Base-by-base conservation (phyloP, 2,888 invertebrate species). In the Pammene fasciana region DNA sequence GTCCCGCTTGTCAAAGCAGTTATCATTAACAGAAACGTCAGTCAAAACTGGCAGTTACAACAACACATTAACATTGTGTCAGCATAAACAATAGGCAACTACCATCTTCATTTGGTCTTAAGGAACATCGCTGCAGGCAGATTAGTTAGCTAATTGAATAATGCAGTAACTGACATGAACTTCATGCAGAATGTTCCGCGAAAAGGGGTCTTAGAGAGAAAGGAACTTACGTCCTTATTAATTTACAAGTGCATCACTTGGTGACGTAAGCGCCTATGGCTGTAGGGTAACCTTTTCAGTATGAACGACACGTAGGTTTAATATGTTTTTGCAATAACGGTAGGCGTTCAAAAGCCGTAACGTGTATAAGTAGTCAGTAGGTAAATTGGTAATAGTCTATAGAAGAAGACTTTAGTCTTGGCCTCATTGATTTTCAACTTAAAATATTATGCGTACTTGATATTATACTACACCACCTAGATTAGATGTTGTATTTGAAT, bases 61-160 rank as follows among this genome's bases (percentile, higher is more conserved):
- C 62, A 62, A 18, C 41, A 52, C 41, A 62, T 52, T 62, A 50
- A 64, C 62, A 56, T 64, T 56, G 62, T 57, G 56, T 50, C 16
- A 36, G 43, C 62, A 68, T 68, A 64, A 57, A 68, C 68, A 68
- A 68, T 68, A 45, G 56, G 56, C 56, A 43, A 68, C 48, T 56
- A 52, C 50, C 16, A 64, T 68, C 56, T 68, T 64, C 6, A 50
- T 43, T 66, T 50, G 48, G 26, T 54, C n/a, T 38, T 46, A 46
- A 13, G 56, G 48, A 56, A 57, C 38, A 45, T 6, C 46, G 26
- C 62, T 50, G 26, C 50, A 50, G 62, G 62, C 62, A 14, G 41
- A 8, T 52, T 41, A n/a, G 18, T 5, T 4, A 13, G 10, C 18
- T 10, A 41, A 41, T 5, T 8, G 52, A 50, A 52, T 38, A 52